Base-by-base conservation (phyloP, 2,797 vertebrate species). In the Knipowitschia caucasica region DNA sequence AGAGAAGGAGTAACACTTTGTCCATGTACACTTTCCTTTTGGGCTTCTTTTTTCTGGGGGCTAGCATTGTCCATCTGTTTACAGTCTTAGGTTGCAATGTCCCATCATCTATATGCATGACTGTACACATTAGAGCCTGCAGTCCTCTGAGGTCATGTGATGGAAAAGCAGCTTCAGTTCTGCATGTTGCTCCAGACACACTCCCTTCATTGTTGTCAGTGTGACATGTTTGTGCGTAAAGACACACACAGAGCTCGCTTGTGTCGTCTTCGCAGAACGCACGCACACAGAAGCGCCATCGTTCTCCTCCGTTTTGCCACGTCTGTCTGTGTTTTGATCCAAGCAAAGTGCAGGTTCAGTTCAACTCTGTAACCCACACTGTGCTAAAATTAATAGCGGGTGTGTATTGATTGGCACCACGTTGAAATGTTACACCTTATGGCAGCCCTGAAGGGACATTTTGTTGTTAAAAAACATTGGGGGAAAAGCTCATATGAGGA, bases 101-200 rank as follows among this genome's bases (percentile, higher is more conserved):
- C 31, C 45, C 29, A 50, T 8, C 7, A 18, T 12, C 9, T 44
- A 14, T n/a, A 47, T 62, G 51, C 53, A 52, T 54, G 44, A 4
- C 35, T 35, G 34, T 33, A 49, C 73, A 49, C 73, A 49, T 71
- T 73, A 54, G 39, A 36, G 64, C 50, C 27, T 44, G 8, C 31
- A 27, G 45, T 4, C 50, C 23, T 62, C 23, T 44, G 52, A 2
- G 0, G 44, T 57, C 40, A 14, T 49, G 26, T 71, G 50, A 64
- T 51, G 34, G 47, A 51, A 72, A 69, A 57, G 29, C 33, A 20
- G 10, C 11, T 0, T 62, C 20, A 23, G 27, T 43, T 26, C 15
- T 7, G 26, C 36, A n/a, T 58, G 47, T 47, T 35, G 40, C 15
- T 42, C 53, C 51, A 7, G 56, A 69, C 50, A 40, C 40, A 43